Conservation (phyloP, 2,797 vertebrate genomes). For the Adelosebastes latens region DNA sequence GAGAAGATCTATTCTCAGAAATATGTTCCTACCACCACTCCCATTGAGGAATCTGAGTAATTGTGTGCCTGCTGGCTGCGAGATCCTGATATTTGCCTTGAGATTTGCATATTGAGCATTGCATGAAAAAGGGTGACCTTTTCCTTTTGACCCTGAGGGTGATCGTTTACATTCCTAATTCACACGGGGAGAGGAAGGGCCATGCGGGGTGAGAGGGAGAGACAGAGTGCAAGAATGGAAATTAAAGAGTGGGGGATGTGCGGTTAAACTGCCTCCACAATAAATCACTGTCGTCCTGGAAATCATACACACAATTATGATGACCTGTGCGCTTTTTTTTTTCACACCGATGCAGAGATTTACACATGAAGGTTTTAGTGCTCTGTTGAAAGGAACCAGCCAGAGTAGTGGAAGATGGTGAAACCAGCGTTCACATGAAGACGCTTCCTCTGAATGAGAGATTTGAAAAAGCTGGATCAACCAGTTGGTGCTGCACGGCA, state of each 20-base stretch:
- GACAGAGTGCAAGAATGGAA: background rate
- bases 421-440: constrained; percentile 25
- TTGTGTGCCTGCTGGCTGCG: constrained; percentile 31
- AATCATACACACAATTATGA: constrained; percentile 34
- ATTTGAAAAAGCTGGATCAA: constrained; percentile 47
- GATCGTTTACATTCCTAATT: constrained; percentile 61
- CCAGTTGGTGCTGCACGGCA: constrained; percentile 44
- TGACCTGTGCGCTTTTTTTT: background rate
- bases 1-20: constrained; percentile 7
- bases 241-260: constrained; percentile 20
- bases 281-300: constrained; percentile 47
- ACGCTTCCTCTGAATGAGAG: constrained; percentile 15
- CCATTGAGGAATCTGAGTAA: constrained; percentile 19
- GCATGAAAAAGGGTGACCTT: constrained; percentile 65
- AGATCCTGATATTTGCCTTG: constrained; percentile 54
- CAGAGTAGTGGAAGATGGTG: constrained; percentile 18
- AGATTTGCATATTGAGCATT: constrained; percentile 65
- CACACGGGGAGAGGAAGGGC: constrained; percentile 1
- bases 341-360: background rate
- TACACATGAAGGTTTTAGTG: constrained; percentile 11
- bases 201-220: background rate
- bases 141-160: constrained; percentile 59
- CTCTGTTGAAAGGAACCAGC: background rate
- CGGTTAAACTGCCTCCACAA: constrained; percentile 16
- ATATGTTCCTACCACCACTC: background rate